phyloP scores from a whole-genome alignment of 2,113 vertebrate genomes.

The Crypturellus undulatus region DNA sequence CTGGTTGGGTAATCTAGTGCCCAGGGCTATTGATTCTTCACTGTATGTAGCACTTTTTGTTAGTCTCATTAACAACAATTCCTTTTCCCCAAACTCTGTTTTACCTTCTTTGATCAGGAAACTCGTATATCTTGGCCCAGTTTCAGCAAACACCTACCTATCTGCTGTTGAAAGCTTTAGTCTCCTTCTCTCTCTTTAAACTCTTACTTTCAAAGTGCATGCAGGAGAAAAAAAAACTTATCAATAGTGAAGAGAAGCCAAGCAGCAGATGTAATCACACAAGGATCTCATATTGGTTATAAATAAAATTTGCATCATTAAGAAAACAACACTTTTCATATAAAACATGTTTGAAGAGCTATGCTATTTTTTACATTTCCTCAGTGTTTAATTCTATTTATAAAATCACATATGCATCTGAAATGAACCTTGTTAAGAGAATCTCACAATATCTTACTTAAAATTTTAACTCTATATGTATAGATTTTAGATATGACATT shows the following conservation, averaged over 20 bases:
- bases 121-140: neutral
- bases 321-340: neutral
- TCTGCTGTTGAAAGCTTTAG: slow-evolving; percentile 28
- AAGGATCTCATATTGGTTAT: neutral
- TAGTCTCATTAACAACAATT: neutral
- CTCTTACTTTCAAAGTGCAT: neutral
- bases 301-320: slow-evolving; percentile 27
- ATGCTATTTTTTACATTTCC: neutral
- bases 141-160: neutral
- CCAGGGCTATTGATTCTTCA: neutral
- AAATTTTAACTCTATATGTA: neutral
- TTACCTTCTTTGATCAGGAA: slow-evolving; percentile 24
- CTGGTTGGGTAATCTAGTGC: neutral
- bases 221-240: neutral
- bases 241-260: neutral
- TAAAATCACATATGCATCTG: neutral
- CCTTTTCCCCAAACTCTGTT: neutral
- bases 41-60: neutral
- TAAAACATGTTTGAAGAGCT: neutral
- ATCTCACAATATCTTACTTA: neutral
- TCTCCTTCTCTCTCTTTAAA: slow-evolving; percentile 35
- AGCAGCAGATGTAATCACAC: slow-evolving; percentile 10
- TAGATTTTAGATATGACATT: neutral
- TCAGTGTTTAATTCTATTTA: neutral
- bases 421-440: neutral